Evolutionary conservation across 2,797 vertebrate species (phyloP).

Genomic region (Uromys caudimaculatus): DNA sequence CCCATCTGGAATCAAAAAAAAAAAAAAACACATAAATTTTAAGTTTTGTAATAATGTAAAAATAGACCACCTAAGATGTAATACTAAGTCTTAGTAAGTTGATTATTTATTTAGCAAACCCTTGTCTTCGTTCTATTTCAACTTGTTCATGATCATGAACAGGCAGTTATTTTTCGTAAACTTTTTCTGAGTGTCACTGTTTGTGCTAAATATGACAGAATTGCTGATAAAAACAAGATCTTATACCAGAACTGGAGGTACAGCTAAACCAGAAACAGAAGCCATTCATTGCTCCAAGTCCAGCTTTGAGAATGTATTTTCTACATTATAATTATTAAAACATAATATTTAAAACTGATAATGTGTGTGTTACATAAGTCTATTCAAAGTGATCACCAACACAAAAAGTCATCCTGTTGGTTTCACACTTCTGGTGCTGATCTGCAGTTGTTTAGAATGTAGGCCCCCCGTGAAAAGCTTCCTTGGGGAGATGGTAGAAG

Average conservation of each 20-base stretch:
- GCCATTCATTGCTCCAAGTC: neutral
- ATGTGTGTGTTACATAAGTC: neutral
- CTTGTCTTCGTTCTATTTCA: constrained; percentile 28
- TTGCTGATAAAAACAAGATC: constrained; percentile 36
- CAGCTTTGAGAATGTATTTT: neutral
- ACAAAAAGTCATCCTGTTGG: neutral
- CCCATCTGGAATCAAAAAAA: too few relatives aligned
- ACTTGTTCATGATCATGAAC: constrained; percentile 25
- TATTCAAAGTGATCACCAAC: neutral
- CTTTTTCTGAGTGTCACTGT: constrained; percentile 29
- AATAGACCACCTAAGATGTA: constrained; percentile 57
- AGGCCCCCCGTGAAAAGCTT: neutral
- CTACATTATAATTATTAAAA: constrained; percentile 23
- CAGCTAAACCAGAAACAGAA: neutral
- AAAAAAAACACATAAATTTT: constrained; percentile 75
- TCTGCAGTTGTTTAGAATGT: constrained; percentile 1
- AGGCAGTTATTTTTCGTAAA: constrained; percentile 62
- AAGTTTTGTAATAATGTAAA: constrained; percentile 74
- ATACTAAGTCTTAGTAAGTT: constrained; percentile 17
- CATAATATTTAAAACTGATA: neutral
- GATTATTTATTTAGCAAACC: neutral
- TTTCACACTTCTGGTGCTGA: neutral
- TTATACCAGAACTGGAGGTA: constrained; percentile 26
- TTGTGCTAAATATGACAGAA: constrained; percentile 24
- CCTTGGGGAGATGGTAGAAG: neutral